A percentile compares a stretch with the other conserved stretches of the same genome.
These are phyloP conservation scores for Capitulum mitella DNA, from an alignment of 2,888 invertebrate species.

Conservation along the genomic window DNA sequence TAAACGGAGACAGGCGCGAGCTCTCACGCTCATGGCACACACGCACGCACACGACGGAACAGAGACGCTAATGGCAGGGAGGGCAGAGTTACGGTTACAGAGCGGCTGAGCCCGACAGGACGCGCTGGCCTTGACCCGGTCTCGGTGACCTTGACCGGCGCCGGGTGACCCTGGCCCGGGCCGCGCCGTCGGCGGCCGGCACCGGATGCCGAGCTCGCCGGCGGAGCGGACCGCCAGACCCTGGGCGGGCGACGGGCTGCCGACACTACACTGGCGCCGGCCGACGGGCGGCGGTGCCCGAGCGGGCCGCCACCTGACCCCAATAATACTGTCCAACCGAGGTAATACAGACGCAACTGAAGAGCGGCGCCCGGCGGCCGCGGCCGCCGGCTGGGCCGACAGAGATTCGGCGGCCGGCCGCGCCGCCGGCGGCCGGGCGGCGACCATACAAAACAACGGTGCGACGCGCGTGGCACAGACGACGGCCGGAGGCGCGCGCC, in stretches of 20 bases:
- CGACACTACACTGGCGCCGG: no score
- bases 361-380: neutral
- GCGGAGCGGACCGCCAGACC: no score
- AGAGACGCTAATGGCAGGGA: neutral
- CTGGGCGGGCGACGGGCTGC: neutral
- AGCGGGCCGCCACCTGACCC: neutral
- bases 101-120: no score
- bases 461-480: neutral
- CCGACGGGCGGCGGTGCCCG: neutral
- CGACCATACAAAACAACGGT: neutral
- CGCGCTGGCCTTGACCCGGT: no score
- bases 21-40: neutral
- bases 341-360: conserved; percentile 1
- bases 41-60: neutral
- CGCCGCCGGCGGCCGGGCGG: neutral
- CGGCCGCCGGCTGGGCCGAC: neutral
- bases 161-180: no score
- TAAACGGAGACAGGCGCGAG: neutral
- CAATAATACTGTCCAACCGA: conserved; percentile 17
- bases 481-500: neutral
- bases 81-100: neutral
- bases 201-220: no score
- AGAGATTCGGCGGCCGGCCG: neutral
- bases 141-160: neutral
- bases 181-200: neutral